Evolutionary conservation across 2,797 vertebrate genomes (phyloP).

Genomic region (Cyclura pinguis): DNA sequence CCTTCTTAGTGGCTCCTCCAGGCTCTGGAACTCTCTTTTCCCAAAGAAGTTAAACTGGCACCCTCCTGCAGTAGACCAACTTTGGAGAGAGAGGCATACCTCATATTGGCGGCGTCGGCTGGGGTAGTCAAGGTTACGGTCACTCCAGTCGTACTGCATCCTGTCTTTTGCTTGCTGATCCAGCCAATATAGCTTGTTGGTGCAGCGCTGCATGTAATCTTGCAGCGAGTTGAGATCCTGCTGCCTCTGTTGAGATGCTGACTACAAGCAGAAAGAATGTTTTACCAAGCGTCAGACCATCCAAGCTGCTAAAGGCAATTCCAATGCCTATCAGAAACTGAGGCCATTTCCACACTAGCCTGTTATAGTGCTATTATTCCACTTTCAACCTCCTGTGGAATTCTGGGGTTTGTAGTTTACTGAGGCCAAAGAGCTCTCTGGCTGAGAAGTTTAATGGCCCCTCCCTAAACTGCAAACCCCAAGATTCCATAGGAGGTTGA

Average conservation of each 20-base stretch:
- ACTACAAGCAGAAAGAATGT: conserved; percentile 56
- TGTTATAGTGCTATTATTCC: too few relatives aligned
- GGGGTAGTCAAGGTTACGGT: conserved; percentile 93
- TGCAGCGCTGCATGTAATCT: conserved; percentile 98
- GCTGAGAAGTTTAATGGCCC: too few relatives aligned
- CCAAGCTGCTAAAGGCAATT: not conserved
- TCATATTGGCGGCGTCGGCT: conserved; percentile 94
- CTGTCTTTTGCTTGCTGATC: conserved; percentile 95
- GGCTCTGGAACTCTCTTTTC: too few relatives aligned
- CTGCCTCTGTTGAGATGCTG: conserved; percentile 85
- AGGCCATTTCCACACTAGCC: too few relatives aligned
- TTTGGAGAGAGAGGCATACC: conserved; percentile 63
- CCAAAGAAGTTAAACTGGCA: too few relatives aligned
- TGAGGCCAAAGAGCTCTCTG: too few relatives aligned
- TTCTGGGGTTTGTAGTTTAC: too few relatives aligned
- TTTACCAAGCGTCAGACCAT: not conserved
- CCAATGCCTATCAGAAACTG: not conserved
- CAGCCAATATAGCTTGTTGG: conserved; percentile 99
- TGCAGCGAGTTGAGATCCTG: conserved; percentile 89
- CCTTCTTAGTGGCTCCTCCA: too few relatives aligned
- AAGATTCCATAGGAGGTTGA: too few relatives aligned
- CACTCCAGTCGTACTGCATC: conserved; percentile 93
- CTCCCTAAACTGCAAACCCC: too few relatives aligned
- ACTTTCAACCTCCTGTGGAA: too few relatives aligned
- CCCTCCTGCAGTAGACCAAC: too few relatives aligned